phyloP scores from a whole-genome alignment of 2,797 vertebrate species.

The Mastacembelus armatus region DNA sequence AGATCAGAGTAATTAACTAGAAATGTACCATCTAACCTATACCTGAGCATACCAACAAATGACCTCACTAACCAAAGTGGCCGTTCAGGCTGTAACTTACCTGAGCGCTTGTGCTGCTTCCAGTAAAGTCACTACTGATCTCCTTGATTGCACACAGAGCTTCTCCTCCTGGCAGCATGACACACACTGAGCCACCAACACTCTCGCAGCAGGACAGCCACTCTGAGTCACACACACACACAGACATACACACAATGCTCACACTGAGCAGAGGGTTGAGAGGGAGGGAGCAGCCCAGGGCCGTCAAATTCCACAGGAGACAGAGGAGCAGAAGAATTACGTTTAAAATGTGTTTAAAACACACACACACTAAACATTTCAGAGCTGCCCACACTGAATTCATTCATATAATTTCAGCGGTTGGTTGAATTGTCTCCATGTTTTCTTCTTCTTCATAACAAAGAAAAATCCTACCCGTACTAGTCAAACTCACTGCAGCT shows the following conservation, averaged over 20 bases:
- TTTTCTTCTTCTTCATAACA: constrained; percentile 24
- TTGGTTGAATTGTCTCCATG: constrained; percentile 35
- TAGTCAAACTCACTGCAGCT: constrained; percentile 17
- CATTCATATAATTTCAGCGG: constrained; percentile 52
- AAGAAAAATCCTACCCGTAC: constrained; percentile 2
- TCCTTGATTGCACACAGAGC: constrained; percentile 40
- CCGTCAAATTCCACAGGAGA: constrained; percentile 77
- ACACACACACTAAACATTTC: constrained; percentile 47
- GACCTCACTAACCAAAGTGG: background rate
- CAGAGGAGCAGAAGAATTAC: constrained; percentile 52
- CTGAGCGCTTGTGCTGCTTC: constrained; percentile 37
- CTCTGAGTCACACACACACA: constrained; percentile 65
- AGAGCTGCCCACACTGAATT: constrained; percentile 21
- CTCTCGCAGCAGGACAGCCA: constrained; percentile 68
- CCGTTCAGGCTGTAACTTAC: constrained; percentile 53
- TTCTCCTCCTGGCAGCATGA: constrained; percentile 58
- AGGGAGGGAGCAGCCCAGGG: constrained; percentile 63
- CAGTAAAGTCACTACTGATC: constrained; percentile 23
- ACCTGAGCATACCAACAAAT: background rate
- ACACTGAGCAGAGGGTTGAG: constrained; percentile 48
- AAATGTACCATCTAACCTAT: background rate
- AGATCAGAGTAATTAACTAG: constrained; percentile 2
- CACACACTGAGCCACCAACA: constrained; percentile 66
- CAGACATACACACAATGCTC: constrained; percentile 53
- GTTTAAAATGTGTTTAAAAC: constrained; percentile 55